Conservation (phyloP, 2,113 vertebrate genomes). For the Megalops atlanticus region DNA sequence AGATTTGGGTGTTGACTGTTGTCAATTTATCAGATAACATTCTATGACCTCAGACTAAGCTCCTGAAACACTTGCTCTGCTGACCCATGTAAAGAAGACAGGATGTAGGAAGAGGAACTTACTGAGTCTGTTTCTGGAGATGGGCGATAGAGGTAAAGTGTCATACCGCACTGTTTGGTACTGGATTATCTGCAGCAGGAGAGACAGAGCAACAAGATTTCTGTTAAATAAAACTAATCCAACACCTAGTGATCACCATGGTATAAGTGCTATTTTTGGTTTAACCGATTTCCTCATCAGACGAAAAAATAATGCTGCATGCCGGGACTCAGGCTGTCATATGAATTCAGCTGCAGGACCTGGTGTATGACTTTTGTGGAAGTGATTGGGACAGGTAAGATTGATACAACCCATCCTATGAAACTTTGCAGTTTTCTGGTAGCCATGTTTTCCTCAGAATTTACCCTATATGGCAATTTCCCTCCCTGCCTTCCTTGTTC, state of each 20-base stretch:
- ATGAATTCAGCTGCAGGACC: neutral
- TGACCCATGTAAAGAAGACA: neutral
- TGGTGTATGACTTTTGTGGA: neutral
- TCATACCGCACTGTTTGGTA: conserved; percentile 81
- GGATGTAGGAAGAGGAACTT: conserved; percentile 45
- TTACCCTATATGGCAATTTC: neutral
- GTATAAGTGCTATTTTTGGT: too few species aligned
- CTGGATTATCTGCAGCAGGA: conserved; percentile 71
- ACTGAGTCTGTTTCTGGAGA: conserved; percentile 76
- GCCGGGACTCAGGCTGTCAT: too few species aligned
- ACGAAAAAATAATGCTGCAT: too few species aligned
- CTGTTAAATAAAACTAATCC: too few species aligned
- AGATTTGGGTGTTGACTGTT: neutral
- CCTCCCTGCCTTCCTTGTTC: neutral
- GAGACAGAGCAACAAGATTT: neutral
- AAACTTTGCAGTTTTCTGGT: neutral
- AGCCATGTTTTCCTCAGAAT: neutral
- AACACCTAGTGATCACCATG: too few species aligned
- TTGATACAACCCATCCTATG: neutral
- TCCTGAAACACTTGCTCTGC: neutral
- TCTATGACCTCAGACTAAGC: neutral
- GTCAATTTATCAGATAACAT: neutral
- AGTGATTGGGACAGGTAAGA: neutral
- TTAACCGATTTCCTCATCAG: too few species aligned
- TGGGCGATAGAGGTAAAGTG: conserved; percentile 72